Evolutionary conservation across 2,888 invertebrate genomes (phyloP), one percentile per base, ranked within the genome.

Genomic region (Crematogaster levior): DNA sequence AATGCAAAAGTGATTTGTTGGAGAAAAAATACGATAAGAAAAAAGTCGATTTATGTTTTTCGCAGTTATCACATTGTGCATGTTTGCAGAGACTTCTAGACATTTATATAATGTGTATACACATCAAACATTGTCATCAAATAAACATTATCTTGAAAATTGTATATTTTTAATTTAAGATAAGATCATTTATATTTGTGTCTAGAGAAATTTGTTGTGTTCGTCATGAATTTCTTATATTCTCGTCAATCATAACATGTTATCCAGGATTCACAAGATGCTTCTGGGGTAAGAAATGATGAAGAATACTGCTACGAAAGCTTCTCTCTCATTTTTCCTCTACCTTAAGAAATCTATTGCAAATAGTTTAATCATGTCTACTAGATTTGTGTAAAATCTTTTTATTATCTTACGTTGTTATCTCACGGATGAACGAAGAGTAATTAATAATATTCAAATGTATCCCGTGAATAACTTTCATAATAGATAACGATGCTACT

Each of bases 401-500:
- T 3, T 53, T 37, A 37, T n/a, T n/a, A n/a, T n/a, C n/a, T n/a
- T n/a, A n/a, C n/a, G 18, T 15, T 40, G n/a, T 72, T 56, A 56
- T 4, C 56, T 72, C 37, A n/a, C 10, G 9, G 10, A 30, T 37
- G 3, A 3, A 2, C 4, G 1, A 56, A 24, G n/a, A 27, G n/a
- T 37, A 72, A 53, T 70, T 37, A 53, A 70, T n/a, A 53, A 24
- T 10, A 7, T 10, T 21, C 21, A 37, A 51, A 24, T 40, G 18
- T 58, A 70, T 66, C 37, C 34, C 77, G 56, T 81, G 68, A 73
- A 60, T 43, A 66, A 80, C 34, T 60, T 58, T 27, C 60, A 88
- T 86, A 88, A 88, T 74, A 86, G 84, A 88, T 88, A 86, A 84
- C 43, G 30, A 56, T 61, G 80, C 65, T 83, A 80, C 81, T 56